Base-by-base conservation (phyloP, 2,797 vertebrate species). In the Artibeus jamaicensis region DNA sequence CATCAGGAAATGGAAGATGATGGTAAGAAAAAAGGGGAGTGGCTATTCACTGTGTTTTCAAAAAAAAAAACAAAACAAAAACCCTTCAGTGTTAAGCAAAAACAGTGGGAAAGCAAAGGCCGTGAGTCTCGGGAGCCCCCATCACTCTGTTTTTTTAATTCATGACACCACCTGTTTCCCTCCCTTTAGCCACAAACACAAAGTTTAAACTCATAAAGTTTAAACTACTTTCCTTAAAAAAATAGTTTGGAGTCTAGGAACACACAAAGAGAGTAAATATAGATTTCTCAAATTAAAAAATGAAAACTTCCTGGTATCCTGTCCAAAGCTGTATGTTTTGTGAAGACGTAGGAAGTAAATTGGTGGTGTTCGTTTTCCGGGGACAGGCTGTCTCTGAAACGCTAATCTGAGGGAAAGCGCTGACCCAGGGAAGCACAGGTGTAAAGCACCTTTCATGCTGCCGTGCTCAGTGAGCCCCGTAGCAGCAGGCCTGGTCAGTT, bases 281-380 rank as follows among this genome's bases (percentile, higher is more conserved):
- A 76, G 19, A 62, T 89, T 86, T 55, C 62, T 93, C 39, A 92
- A 76, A 91, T 48, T 59, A 84, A 15, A 70, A 78, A 90, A 82
- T 77, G 57, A 77, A 70, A 86, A 26, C 62, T 46, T 85, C 67
- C 8, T 19, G 34, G 78, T 9, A 9, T 34, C 6, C 11, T 34
- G 1, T n/a, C 32, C 19, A 26, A 26, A 68, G 16, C 9, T 87
- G 29, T 26, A 39, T 48, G 48, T 84, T 83, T 86, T 90, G 37
- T 68, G 46, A 37, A 73, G 37, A 87, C 12, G 48, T 50, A 21
- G 15, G 2, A 32, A 55, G 42, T 74, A 44, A 9, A 50, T 93
- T 3, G 1, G 16, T 86, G 39, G 37, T 71, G 1, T 67, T 21
- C 44, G 59, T 55, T 82, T 82, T 65, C 24, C 32, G 48, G 29